Percentiles rank a stretch among this genome's conserved stretches.
Evolutionary conservation across 2,113 vertebrate species (phyloP).

Genomic region (Haemorhous mexicanus): DNA sequence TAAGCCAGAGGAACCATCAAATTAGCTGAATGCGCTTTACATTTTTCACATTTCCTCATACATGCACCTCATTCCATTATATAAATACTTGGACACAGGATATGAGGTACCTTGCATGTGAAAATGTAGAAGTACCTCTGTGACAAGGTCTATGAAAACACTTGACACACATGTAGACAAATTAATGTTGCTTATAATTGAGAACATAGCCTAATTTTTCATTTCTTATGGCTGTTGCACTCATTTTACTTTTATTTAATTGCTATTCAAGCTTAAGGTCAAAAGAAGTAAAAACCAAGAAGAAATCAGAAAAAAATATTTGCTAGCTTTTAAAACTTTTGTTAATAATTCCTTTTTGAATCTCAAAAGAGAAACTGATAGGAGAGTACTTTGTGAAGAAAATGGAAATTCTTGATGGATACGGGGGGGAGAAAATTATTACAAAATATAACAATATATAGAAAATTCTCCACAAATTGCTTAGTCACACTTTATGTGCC

Average conservation of each 20-base stretch:
- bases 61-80: neutral
- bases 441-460: neutral
- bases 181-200: neutral
- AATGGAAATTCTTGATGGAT: neutral
- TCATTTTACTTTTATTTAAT: neutral
- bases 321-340: neutral
- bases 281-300: neutral
- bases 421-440: neutral
- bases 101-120: neutral
- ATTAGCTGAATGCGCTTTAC: neutral
- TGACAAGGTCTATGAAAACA: neutral
- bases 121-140: neutral
- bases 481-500: neutral
- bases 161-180: neutral
- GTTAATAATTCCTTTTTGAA: neutral
- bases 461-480: neutral
- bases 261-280: neutral
- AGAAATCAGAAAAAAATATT: neutral
- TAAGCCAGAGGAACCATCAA: neutral
- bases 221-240: neutral
- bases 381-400: neutral
- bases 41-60: neutral
- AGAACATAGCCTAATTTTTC: neutral
- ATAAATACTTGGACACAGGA: neutral
- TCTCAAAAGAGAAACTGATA: neutral